Evolutionary conservation across 2,797 vertebrate genomes (phyloP), one percentile per base, ranked within the genome.

Genomic region (Aulostomus chinensis): DNA sequence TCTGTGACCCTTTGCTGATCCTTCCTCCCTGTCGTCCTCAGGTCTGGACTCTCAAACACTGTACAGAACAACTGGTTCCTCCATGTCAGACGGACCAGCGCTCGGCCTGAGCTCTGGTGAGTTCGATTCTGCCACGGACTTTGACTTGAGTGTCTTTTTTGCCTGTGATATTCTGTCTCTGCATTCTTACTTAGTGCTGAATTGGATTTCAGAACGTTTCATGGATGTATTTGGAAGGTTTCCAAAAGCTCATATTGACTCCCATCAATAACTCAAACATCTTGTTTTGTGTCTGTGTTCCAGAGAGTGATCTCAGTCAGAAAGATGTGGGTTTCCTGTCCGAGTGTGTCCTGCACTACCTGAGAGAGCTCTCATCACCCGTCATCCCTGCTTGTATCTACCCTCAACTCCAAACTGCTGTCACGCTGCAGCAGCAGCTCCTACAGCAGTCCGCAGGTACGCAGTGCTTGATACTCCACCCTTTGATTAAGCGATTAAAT

Each of bases 321-420:
- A 86, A 80, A 10, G 93, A 96, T 0, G 42, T 89, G 5, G 77
- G 87, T 9, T 78, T 87, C 34, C 78, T 97, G 39, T 86, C 92
- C 0, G 94, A 94, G 16, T 87, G 89, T 0, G 76, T 98, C 61
- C 90, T 93, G 56, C 55, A 69, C 7, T 98, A 94, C 86, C 80
- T 97, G 73, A 90, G 89, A 78, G 93, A 93, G 5, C 86, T 97
- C 41, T 94, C 94, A 0, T 85, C 85, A 7, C 93, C 95, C 0
- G 74, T 97, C 15, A 89, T 98, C 75, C 93, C 93, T 0, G 65
- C 84, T 1, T 77, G 84, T 0, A 71, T 91, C 12, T 92, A 92
- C 0, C 77, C 87, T 7, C 91, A 93, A 13, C 88, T 95, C 4
- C 87, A 93, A 33, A 82, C 81, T 3, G 62, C 89, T 3, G 72